Percentiles rank a stretch among this genome's conserved stretches.
These are phyloP conservation scores for Opisthocomus hoazin DNA, from an alignment of 2,113 vertebrate species.

Conservation along the genomic window DNA sequence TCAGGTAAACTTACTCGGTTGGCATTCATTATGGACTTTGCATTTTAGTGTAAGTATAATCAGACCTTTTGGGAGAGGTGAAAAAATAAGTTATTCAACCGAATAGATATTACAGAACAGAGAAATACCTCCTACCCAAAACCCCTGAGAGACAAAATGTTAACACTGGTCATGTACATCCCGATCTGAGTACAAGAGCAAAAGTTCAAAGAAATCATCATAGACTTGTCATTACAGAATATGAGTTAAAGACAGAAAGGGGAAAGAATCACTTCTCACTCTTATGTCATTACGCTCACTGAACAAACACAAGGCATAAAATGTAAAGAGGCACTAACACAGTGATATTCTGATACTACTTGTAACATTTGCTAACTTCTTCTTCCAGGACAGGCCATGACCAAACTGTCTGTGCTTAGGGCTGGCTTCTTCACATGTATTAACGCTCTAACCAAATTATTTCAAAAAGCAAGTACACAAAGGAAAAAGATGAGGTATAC, in stretches of 20 bases:
- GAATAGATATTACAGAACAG: background rate
- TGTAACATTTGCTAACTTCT: background rate
- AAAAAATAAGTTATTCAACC: background rate
- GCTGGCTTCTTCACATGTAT: background rate
- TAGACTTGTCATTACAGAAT: background rate
- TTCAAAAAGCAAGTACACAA: background rate
- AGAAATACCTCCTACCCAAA: background rate
- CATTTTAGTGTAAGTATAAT: background rate
- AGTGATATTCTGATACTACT: background rate
- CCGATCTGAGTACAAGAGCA: background rate
- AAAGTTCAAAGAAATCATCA: background rate
- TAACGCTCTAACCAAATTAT: background rate
- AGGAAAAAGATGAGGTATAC: background rate
- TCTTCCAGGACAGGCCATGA: background rate
- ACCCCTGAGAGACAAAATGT: background rate
- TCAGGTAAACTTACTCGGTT: background rate
- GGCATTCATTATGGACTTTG: background rate
- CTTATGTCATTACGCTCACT: background rate
- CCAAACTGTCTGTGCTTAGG: background rate
- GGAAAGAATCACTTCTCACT: background rate
- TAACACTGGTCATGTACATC: background rate
- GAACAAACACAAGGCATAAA: background rate
- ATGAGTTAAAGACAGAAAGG: background rate
- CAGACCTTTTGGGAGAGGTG: background rate
- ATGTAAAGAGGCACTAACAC: background rate